Evolutionary conservation across 2,888 invertebrate species (phyloP), one percentile per base, ranked within the genome.

Genomic region (Amphiduros pacificus): DNA sequence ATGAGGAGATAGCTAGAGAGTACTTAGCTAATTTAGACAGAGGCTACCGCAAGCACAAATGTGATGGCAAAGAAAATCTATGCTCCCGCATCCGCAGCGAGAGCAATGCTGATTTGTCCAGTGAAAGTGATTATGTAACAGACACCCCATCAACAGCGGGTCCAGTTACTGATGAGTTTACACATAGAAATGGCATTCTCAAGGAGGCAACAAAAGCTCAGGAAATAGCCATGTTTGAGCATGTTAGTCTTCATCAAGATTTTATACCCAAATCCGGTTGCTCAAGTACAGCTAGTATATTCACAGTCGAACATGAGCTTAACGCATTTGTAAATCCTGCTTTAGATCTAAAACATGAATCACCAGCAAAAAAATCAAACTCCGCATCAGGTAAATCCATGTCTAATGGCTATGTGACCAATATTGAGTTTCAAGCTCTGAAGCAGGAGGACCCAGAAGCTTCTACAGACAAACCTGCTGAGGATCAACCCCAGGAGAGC

Each of bases 401-500:
- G n/a, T 26, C 29, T 9, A 57, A 57, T 57, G 57, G 57, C 22
- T 57, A 48, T 26, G 57, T 57, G 22, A 29, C 29, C 2, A 50
- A 22, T 11, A 26, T 50, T 2, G 32, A 50, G 22, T 40, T 55
- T 17, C n/a, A 28, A 17, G 17, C 24, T 3, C 4, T 29, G 5
- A 3, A 31, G 6, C 50, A 22, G 9, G 20, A 28, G 9, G 29
- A 31, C 24, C 40, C 26, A 2, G 36, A 57, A 9, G 28, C 2
- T 4, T 22, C 11, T n/a, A 14, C 4, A 9, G 31, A 17, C 5
- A 53, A 24, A 29, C 44, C 2, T 24, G 26, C 29, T 44, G 40
- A 49, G n/a, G 55, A 28, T 17, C n/a, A 5, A 3, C 61, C 61
- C 9, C 48, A 49, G 20, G 71, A 73, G 32, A 69, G 64, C 29